Conservation (phyloP, 2,797 vertebrate genomes). For the Lutjanus argentimaculatus region DNA sequence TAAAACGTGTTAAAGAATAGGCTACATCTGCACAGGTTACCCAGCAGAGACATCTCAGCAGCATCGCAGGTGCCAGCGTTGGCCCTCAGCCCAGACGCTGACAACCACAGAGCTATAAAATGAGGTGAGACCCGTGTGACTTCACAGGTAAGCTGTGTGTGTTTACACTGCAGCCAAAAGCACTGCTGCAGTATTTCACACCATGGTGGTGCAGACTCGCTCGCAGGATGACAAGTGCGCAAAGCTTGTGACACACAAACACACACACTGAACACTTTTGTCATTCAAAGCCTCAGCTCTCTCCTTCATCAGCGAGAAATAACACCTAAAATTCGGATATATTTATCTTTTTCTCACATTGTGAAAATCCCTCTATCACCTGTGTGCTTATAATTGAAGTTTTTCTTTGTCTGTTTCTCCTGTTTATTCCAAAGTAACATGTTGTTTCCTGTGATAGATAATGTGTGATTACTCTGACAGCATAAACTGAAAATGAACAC, state of each 20-base stretch:
- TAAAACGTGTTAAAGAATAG: constrained; percentile 35
- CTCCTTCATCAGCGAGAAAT: constrained; percentile 3
- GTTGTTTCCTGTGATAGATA: not conserved
- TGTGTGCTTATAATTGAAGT: not conserved
- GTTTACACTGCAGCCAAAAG: constrained; percentile 47
- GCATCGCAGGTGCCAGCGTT: constrained; percentile 20
- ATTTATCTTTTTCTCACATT: constrained; percentile 9
- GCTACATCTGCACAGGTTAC: constrained; percentile 26
- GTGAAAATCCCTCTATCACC: not conserved
- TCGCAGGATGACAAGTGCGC: constrained; percentile 14
- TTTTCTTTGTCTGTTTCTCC: not conserved
- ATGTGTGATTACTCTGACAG: constrained; percentile 17
- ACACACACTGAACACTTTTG: not conserved
- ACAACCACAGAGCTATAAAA: constrained; percentile 36
- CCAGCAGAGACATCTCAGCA: constrained; percentile 30
- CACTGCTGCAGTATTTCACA: constrained; percentile 56
- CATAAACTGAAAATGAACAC: constrained; percentile 25
- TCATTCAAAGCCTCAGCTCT: not conserved
- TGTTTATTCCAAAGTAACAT: constrained; percentile 23
- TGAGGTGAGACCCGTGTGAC: constrained; percentile 39
- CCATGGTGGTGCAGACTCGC: constrained; percentile 8
- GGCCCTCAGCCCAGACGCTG: constrained; percentile 37
- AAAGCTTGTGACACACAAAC: constrained; percentile 7
- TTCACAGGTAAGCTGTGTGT: constrained; percentile 54
- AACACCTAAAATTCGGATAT: not conserved